phyloP scores from a whole-genome alignment of 2,888 invertebrate species.

The Ethmia dodecea region DNA sequence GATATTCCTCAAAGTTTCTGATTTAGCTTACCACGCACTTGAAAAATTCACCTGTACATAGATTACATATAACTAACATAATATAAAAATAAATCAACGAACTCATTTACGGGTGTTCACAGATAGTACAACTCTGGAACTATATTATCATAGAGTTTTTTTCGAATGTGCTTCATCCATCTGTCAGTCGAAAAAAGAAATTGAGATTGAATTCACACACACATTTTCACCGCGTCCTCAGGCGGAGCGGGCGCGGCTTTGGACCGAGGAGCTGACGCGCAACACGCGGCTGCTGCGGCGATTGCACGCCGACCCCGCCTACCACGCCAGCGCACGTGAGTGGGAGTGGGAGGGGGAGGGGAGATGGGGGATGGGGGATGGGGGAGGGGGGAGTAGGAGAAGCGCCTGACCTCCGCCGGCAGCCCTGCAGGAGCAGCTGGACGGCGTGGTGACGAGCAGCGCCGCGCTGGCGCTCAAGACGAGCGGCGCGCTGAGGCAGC shows the following conservation, averaged over 20 bases:
- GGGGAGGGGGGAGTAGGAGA: background rate
- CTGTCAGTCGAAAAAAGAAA: no score
- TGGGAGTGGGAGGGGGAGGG: constrained; percentile 6
- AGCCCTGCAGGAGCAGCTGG: constrained; percentile 80
- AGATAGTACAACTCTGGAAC: no score
- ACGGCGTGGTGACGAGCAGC: constrained; percentile 71
- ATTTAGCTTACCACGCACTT: no score
- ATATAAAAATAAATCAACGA: no score
- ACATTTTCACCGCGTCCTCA: constrained; percentile 23
- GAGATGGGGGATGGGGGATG: background rate
- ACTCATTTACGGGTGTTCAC: no score
- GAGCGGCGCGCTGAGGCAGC: constrained; percentile 73
- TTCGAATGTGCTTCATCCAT: no score
- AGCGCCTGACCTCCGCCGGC: constrained; percentile 9
- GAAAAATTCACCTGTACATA: no score
- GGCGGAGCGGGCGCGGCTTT: constrained; percentile 68
- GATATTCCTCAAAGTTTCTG: no score
- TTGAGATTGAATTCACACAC: no score
- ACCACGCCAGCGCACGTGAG: constrained; percentile 58
- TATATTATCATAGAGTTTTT: no score
- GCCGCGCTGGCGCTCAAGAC: constrained; percentile 70
- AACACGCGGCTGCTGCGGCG: constrained; percentile 66
- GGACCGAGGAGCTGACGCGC: constrained; percentile 67
- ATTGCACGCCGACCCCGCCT: constrained; percentile 78
- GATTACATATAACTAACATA: no score